Conservation (phyloP, 2,797 vertebrate genomes). For the Lacerta bilineata region DNA sequence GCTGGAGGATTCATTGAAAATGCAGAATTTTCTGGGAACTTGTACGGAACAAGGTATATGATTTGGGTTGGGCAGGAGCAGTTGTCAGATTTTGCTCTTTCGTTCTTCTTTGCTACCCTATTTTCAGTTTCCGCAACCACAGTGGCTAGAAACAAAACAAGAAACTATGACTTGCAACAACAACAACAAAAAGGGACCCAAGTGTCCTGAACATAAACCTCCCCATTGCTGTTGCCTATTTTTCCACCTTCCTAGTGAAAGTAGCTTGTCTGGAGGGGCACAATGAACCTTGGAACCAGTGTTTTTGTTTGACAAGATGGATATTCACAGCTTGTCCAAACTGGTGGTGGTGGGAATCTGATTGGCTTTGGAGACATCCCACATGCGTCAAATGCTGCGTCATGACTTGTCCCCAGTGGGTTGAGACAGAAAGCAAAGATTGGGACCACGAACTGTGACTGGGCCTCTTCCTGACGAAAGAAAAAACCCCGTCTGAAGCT, state of each 20-base stretch:
- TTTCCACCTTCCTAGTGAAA: background rate
- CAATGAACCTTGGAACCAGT: background rate
- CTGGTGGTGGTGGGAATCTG: background rate
- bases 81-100: background rate
- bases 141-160: background rate
- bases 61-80: too few relatives aligned
- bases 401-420: background rate
- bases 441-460: background rate
- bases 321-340: background rate
- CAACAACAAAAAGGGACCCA: background rate
- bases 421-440: background rate
- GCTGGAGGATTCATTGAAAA: slow-evolving; percentile 92
- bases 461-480: background rate
- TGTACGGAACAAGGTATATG: slow-evolving; percentile 94
- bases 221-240: background rate
- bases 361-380: background rate
- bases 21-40: slow-evolving; percentile 93
- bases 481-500: background rate
- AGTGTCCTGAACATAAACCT: background rate
- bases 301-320: background rate
- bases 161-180: too few relatives aligned
- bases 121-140: background rate
- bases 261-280: background rate
- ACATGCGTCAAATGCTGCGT: background rate
- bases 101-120: too few relatives aligned